phyloP scores from a whole-genome alignment of 2,113 vertebrate species.

The Sinocyclocheilus grahami region DNA sequence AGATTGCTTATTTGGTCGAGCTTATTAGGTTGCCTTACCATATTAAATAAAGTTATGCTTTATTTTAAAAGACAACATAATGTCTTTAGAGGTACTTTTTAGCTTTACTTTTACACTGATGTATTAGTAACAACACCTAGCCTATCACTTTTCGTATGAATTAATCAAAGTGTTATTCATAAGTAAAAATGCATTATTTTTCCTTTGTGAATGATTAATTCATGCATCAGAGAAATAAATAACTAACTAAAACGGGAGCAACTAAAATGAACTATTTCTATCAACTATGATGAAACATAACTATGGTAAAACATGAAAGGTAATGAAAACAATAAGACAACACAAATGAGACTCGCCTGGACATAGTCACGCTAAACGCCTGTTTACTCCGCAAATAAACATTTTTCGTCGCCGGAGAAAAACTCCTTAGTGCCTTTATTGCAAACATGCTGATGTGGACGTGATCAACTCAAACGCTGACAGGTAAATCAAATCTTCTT shows the following conservation, averaged over 20 bases:
- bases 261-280: background rate
- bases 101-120: background rate
- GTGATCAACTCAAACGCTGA: background rate
- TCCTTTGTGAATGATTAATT: background rate
- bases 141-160: background rate
- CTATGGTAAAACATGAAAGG: background rate
- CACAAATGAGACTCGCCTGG: conserved; percentile 8
- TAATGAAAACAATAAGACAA: background rate
- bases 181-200: background rate
- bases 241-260: background rate
- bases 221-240: background rate
- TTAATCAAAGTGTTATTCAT: background rate
- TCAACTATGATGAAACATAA: background rate
- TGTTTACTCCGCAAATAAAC: conserved; percentile 2
- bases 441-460: background rate
- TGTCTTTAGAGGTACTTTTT: background rate
- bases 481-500: too few species aligned
- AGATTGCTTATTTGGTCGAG: background rate
- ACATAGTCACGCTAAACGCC: background rate
- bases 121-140: background rate
- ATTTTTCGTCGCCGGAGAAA: background rate
- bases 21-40: background rate
- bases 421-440: background rate
- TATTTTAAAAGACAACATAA: background rate
- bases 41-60: background rate